phyloP scores from a whole-genome alignment of 2,113 vertebrate species.

The Oreochromis aureus region DNA sequence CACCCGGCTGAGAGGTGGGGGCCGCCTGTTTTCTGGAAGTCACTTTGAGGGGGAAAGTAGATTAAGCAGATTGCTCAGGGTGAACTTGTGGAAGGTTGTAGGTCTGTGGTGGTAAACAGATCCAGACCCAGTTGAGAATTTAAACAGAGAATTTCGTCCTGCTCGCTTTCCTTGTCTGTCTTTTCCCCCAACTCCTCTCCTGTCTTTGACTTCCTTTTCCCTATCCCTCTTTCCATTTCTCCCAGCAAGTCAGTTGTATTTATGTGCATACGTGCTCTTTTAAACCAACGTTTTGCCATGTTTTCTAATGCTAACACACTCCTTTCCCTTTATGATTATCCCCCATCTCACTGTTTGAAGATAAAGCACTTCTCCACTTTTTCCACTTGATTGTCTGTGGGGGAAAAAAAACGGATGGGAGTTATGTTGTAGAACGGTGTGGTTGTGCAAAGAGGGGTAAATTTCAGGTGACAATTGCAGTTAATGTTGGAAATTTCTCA shows the following conservation, averaged over 20 bases:
- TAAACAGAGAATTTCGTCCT: neutral
- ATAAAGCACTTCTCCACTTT: constrained; percentile 30
- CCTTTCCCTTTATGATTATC: constrained; percentile 41
- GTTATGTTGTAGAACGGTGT: neutral
- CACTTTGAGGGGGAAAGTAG: constrained; percentile 33
- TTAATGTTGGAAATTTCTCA: neutral
- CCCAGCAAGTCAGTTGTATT: constrained; percentile 19
- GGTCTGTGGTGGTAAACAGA: neutral
- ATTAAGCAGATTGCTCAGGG: constrained; percentile 8
- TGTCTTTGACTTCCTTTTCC: neutral
- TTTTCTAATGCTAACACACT: constrained; percentile 19
- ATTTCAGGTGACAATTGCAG: neutral
- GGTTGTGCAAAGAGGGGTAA: neutral
- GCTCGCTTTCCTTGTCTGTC: neutral
- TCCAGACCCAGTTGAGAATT: neutral
- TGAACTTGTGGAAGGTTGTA: constrained; percentile 13
- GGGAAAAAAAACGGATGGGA: neutral
- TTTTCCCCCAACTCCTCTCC: neutral
- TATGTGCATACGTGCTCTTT: constrained; percentile 40
- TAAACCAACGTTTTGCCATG: constrained; percentile 36
- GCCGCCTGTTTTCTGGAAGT: neutral
- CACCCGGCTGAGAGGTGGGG: neutral
- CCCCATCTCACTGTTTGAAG: constrained; percentile 3
- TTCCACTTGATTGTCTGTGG: neutral
- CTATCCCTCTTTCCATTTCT: neutral